Evolutionary conservation across 2,797 vertebrate genomes (phyloP).

Genomic region (Melanotaenia boesemani): DNA sequence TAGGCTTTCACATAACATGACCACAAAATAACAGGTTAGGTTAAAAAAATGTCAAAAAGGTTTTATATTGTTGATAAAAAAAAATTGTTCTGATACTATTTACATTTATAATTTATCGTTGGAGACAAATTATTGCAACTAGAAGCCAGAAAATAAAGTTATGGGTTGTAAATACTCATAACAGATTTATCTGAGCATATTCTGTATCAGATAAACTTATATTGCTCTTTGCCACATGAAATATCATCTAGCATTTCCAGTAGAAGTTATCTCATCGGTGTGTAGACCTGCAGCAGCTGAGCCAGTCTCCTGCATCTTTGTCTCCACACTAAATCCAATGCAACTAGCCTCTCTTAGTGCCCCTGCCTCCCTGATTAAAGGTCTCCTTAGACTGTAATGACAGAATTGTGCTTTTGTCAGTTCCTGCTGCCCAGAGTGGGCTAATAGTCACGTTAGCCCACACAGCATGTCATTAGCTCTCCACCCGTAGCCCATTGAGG

Average conservation of each 20-base stretch:
- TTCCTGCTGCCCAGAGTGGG: slow-evolving; percentile 79
- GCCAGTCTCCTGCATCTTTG: slow-evolving; percentile 28
- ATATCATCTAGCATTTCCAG: background rate
- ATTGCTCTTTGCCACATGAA: background rate
- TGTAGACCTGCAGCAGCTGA: background rate
- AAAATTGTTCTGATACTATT: too few relatives aligned
- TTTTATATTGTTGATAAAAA: too few relatives aligned
- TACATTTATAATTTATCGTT: too few relatives aligned
- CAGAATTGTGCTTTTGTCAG: slow-evolving; percentile 80
- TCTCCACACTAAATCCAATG: slow-evolving; percentile 36
- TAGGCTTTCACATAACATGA: background rate
- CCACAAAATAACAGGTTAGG: background rate
- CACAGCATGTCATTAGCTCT: slow-evolving; percentile 82
- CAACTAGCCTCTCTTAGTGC: slow-evolving; percentile 42
- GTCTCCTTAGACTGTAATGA: slow-evolving; percentile 81
- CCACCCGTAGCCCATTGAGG: slow-evolving; percentile 74
- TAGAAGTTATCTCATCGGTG: background rate
- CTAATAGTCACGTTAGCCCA: slow-evolving; percentile 84
- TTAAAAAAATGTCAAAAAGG: background rate
- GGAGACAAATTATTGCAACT: too few relatives aligned
- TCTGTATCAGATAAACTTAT: too few relatives aligned
- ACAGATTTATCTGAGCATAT: background rate
- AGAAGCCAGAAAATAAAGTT: too few relatives aligned
- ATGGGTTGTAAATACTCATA: too few relatives aligned
- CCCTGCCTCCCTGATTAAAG: slow-evolving; percentile 83